Percentiles rank a stretch among this genome's conserved stretches.
Conservation (phyloP, 2,888 invertebrate genomes). For the Acanthosepion esculentum region DNA sequence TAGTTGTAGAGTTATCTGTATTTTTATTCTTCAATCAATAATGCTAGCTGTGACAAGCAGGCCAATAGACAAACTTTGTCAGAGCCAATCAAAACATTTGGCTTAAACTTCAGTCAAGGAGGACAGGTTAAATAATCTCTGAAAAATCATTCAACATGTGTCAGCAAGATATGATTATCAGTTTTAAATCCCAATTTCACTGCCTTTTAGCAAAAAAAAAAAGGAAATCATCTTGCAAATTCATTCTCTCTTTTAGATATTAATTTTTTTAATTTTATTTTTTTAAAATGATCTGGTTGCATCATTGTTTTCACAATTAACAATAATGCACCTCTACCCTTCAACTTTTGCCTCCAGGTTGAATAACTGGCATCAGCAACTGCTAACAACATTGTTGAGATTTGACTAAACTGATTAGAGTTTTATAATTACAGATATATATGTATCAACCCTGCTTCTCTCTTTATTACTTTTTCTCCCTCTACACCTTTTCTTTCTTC, state of each 20-base stretch:
- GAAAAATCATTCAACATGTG: neutral
- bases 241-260: too few species aligned
- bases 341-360: too few species aligned
- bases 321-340: too few species aligned
- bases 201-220: too few species aligned
- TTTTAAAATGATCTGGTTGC: neutral
- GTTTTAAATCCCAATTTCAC: neutral
- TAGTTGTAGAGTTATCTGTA: too few species aligned
- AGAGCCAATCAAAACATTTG: constrained; percentile 33
- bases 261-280: neutral
- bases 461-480: neutral
- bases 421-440: too few species aligned
- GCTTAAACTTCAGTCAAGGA: constrained; percentile 5
- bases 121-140: constrained; percentile 5
- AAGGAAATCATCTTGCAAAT: neutral
- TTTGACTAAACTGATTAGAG: too few species aligned
- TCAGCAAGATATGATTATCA: neutral
- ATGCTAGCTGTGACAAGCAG: neutral
- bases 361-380: too few species aligned
- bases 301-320: neutral
- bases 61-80: neutral
- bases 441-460: neutral
- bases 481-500: neutral
- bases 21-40: neutral
- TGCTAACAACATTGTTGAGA: too few species aligned